Evolutionary conservation across 1,140 invertebrate species (phyloP).

Genomic region (Cotesia glomerata): DNA sequence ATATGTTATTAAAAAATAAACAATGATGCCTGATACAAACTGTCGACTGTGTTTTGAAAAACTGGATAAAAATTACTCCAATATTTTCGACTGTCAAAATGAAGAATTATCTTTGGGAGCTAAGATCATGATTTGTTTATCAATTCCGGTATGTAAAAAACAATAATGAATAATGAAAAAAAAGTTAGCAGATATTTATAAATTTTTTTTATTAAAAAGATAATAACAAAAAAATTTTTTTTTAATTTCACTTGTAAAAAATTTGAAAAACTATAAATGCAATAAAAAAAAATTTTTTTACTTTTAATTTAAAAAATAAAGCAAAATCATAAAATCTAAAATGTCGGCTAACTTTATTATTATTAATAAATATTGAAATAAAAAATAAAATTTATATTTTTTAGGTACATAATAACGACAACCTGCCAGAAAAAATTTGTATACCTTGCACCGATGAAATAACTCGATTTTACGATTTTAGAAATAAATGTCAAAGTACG

Average conservation of each 20-base stretch:
- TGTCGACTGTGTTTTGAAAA: slow-evolving; percentile 31
- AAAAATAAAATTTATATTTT: slow-evolving; percentile 13
- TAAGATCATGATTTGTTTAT: slow-evolving; percentile 33
- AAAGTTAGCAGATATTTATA: not conserved
- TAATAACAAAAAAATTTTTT: too few relatives aligned
- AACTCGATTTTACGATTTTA: slow-evolving; percentile 21
- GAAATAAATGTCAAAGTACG: slow-evolving; percentile 21
- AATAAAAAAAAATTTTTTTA: too few relatives aligned
- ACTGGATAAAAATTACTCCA: not conserved
- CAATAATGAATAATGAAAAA: not conserved
- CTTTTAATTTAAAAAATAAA: too few relatives aligned
- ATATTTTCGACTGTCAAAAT: slow-evolving; percentile 11
- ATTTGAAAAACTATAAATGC: too few relatives aligned
- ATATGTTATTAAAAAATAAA: too few relatives aligned
- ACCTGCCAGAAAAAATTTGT: slow-evolving; percentile 23
- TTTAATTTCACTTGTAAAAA: too few relatives aligned
- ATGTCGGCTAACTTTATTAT: not conserved
- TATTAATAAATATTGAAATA: not conserved
- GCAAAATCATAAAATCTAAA: too few relatives aligned
- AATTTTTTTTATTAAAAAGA: too few relatives aligned
- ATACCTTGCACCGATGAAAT: slow-evolving; percentile 24
- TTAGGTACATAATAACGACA: slow-evolving; percentile 27
- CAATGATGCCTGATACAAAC: not conserved
- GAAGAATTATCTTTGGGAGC: slow-evolving; percentile 15
- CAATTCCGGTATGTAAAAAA: slow-evolving; percentile 29